These are phyloP conservation scores for Brachionus sp. DNA, from an alignment of 1,140 invertebrate genomes.

Conservation along the genomic window DNA sequence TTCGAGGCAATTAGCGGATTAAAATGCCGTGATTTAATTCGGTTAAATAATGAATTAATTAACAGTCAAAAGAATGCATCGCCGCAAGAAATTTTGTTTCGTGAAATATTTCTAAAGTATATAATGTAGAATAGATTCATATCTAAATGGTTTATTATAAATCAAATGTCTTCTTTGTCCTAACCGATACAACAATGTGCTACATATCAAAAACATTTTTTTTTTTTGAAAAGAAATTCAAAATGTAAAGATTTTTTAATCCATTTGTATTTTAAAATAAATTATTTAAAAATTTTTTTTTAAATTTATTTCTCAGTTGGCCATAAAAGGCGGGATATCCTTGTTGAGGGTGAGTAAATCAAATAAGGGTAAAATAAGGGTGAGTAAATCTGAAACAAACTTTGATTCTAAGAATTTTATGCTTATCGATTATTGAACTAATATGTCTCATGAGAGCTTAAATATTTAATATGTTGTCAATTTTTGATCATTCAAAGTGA, in stretches of 20 bases:
- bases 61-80: slow-evolving; percentile 12
- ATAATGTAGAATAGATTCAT: not conserved
- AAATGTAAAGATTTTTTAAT: not conserved
- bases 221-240: not conserved
- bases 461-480: not conserved
- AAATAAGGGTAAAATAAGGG: no score
- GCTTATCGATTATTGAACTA: not conserved
- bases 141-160: not conserved
- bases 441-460: not conserved
- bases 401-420: not conserved
- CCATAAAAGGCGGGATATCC: not conserved
- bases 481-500: not conserved
- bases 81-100: slow-evolving; percentile 19
- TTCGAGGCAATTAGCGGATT: slow-evolving; percentile 37
- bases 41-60: slow-evolving; percentile 31
- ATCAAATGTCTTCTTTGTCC: slow-evolving; percentile 5
- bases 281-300: not conserved
- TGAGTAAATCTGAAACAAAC: not conserved
- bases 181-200: not conserved
- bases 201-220: not conserved
- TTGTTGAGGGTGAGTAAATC: not conserved
- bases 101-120: slow-evolving; percentile 32
- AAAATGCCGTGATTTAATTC: slow-evolving; percentile 33
- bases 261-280: not conserved
- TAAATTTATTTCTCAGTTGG: not conserved